These are phyloP conservation scores for Sceliomorpha sp. DNA, from an alignment of 2,888 invertebrate genomes.

Conservation along the genomic window DNA sequence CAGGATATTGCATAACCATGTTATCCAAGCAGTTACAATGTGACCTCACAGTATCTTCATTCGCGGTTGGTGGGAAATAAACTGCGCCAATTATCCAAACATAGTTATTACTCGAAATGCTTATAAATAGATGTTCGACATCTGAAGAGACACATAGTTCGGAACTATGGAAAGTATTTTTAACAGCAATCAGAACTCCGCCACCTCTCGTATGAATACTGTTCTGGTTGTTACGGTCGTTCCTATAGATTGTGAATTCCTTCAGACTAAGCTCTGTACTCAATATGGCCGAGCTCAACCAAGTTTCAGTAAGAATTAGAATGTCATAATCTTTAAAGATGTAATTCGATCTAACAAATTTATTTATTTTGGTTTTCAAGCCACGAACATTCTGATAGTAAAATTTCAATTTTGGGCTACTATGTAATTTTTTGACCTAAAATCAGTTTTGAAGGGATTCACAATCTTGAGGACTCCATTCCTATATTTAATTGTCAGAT, in stretches of 20 bases:
- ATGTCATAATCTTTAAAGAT: constrained; percentile 9
- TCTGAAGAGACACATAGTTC: not conserved
- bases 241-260: constrained; percentile 8
- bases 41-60: too few relatives aligned
- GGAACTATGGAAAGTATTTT: not conserved
- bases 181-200: constrained; percentile 8
- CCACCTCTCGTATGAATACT: constrained; percentile 1
- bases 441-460: too few relatives aligned
- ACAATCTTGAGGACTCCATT: too few relatives aligned
- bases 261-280: constrained; percentile 1
- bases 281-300: not conserved
- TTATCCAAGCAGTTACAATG: too few relatives aligned
- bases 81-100: not conserved
- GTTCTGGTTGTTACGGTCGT: constrained; percentile 1
- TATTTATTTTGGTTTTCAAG: not conserved
- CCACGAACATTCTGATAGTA: constrained; percentile 13
- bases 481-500: too few relatives aligned
- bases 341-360: constrained; percentile 3
- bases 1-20: too few relatives aligned
- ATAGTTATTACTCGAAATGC: not conserved
- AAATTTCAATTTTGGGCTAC: too few relatives aligned
- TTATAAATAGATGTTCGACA: constrained; percentile 14
- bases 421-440: too few relatives aligned
- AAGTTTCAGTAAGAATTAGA: constrained; percentile 6
- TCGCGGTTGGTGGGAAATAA: too few relatives aligned